Evolutionary conservation across 2,113 vertebrate genomes (phyloP).

Genomic region (cattle (Bos taurus)): DNA sequence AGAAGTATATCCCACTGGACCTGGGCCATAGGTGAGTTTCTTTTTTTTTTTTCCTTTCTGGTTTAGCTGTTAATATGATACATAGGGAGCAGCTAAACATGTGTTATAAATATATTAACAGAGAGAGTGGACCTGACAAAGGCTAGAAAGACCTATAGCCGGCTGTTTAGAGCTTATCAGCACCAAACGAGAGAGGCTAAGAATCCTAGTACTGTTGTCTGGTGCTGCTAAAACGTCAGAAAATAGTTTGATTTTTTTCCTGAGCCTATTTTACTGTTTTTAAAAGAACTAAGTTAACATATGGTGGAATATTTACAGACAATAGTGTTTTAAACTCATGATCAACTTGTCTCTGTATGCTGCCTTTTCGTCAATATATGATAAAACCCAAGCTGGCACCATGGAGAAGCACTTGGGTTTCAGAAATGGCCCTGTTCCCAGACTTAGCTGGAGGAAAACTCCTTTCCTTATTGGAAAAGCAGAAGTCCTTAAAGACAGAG

Average conservation of each 20-base stretch:
- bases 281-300: neutral
- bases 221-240: neutral
- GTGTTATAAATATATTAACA: neutral
- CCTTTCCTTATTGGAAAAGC: neutral
- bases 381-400: neutral
- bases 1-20: conserved; percentile 35
- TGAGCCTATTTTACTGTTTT: neutral
- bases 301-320: neutral
- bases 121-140: neutral
- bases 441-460: neutral
- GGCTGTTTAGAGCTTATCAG: neutral
- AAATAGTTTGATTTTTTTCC: neutral
- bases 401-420: neutral
- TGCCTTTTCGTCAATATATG: neutral
- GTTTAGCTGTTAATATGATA: neutral
- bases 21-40: conserved; percentile 32
- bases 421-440: neutral
- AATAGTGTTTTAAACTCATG: neutral
- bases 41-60: conserved; percentile 40
- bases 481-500: neutral
- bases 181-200: neutral
- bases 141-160: neutral
- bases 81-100: neutral
- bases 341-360: neutral
- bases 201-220: neutral